phyloP scores from a whole-genome alignment of 2,888 invertebrate genomes.

The Oscheius sp. region DNA sequence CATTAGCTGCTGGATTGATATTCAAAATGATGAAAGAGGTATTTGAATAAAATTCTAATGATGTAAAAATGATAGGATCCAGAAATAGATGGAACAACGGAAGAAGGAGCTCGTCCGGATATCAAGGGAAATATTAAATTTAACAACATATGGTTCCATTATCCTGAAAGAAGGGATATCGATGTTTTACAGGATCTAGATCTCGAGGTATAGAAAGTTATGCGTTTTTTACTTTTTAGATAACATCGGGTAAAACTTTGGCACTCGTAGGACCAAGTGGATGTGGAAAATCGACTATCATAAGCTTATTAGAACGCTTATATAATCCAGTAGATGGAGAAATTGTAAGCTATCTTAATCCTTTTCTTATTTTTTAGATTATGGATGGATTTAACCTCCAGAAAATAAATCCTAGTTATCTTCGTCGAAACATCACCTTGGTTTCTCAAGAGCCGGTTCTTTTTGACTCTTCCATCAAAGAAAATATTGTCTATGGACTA shows the following conservation, averaged over 20 bases:
- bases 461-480: slow-evolving; percentile 70
- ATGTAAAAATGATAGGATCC: slow-evolving; percentile 35
- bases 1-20: slow-evolving; percentile 70
- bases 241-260: slow-evolving; percentile 70
- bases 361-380: slow-evolving; percentile 31
- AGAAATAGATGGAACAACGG: slow-evolving; percentile 48
- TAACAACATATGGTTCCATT: slow-evolving; percentile 66
- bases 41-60: slow-evolving; percentile 39
- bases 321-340: slow-evolving; percentile 82
- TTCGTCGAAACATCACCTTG: slow-evolving; percentile 70
- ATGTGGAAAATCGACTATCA: slow-evolving; percentile 72
- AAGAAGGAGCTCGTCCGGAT: slow-evolving; percentile 70
- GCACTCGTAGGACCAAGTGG: slow-evolving; percentile 72
- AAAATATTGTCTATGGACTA: slow-evolving; percentile 61
- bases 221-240: slow-evolving; percentile 73
- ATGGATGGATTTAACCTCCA: slow-evolving; percentile 69
- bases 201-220: neutral
- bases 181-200: slow-evolving; percentile 30
- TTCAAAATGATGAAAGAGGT: slow-evolving; percentile 70
- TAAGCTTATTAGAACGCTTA: slow-evolving; percentile 79
- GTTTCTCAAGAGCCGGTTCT: slow-evolving; percentile 71
- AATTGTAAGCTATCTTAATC: slow-evolving; percentile 72
- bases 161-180: slow-evolving; percentile 70
- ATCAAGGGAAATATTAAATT: slow-evolving; percentile 47
- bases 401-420: slow-evolving; percentile 50